Conservation (phyloP, 2,113 vertebrate species). For the Callocephalon fimbriatum region DNA sequence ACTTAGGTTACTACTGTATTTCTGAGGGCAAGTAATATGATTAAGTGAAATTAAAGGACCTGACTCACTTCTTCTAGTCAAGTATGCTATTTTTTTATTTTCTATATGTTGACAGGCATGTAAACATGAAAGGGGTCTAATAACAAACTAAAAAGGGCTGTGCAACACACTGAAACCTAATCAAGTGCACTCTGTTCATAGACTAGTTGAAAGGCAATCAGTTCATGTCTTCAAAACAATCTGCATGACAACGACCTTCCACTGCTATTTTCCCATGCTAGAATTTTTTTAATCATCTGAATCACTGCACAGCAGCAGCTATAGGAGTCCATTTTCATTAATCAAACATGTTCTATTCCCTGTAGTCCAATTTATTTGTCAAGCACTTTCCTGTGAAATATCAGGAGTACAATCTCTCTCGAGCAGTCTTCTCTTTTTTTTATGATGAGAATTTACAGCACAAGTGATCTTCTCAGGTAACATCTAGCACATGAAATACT, state of each 20-base stretch:
- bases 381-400: neutral
- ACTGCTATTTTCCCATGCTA: neutral
- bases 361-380: neutral
- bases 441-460: neutral
- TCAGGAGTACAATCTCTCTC: neutral
- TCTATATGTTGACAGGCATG: neutral
- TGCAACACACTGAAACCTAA: conserved; percentile 17
- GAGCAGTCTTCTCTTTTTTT: neutral
- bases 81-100: neutral
- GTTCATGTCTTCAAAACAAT: neutral
- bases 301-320: neutral
- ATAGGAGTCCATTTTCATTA: neutral
- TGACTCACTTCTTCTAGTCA: neutral
- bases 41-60: neutral
- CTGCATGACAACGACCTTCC: conserved; percentile 16
- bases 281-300: neutral
- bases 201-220: neutral
- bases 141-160: neutral
- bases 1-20: neutral
- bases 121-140: neutral
- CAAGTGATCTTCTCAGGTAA: neutral
- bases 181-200: neutral
- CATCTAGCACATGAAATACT: neutral
- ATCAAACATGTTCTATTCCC: neutral
- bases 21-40: neutral